Evolutionary conservation across 2,113 vertebrate species (phyloP), one percentile per base, ranked within the genome.

Genomic region (Sinocyclocheilus rhinocerous): DNA sequence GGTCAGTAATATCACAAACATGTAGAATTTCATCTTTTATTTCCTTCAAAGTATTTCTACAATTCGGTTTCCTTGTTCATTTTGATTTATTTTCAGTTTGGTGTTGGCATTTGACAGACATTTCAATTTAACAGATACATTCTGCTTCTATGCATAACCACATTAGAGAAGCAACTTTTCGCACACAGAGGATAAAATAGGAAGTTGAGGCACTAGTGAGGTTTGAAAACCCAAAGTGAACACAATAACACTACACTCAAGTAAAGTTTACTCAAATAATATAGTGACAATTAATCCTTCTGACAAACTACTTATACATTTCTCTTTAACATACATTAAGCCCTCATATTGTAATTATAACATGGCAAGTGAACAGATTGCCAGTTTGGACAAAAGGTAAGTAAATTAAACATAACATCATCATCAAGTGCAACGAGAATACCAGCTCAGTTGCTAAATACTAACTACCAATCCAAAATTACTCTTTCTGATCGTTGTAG

Each of bases 361-460:
- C 13, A 50, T 76, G 26, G 22, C 55, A 81, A 48, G 13, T 65
- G 39, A 42, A 81, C 8, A 63, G 22, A 63, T 16, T 45, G 79
- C 13, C 39, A 65, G 7, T 29, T 50, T 50, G 39, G 13, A 55
- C 45, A 52, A 22, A 70, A 70, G 12, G 36, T 36, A 70, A 50
- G 24, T 22, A 39, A 55, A 70, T 70, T 22, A 13, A 39, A 70
- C 12, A 33, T 36, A n/a, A 48, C 45, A 45, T 29, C 26, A 76
- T 33, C 9, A 76, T 33, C 9, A 72, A 83, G 10, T 52, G 65
- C 81, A 83, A 83, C 81, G 12, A 52, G 65, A 72, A 83, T 72
- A n/a, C 65, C 81, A 83, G 81, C 65, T 83, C 65, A 55, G 81
- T 83, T 83, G 81, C 81, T 55, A 36, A 6, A 55, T 36, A 52